These are phyloP conservation scores for Solenopsis fugax DNA, from an alignment of 1,140 invertebrate genomes.

Conservation along the genomic window DNA sequence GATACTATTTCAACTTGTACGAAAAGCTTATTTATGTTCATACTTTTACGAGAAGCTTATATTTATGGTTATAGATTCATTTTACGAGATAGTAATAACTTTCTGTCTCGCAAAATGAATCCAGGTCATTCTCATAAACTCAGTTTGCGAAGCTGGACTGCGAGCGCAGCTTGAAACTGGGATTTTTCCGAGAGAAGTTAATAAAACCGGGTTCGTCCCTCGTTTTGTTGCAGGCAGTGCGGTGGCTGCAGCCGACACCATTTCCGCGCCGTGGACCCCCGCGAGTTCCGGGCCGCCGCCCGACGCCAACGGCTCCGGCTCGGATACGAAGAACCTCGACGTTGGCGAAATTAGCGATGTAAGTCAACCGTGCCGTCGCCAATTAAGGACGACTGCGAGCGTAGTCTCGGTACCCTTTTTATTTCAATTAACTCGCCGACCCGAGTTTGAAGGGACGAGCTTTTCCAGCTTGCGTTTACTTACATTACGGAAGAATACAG, in stretches of 20 bases:
- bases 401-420: neutral
- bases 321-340: slow-evolving; percentile 93
- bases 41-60: neutral
- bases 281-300: slow-evolving; percentile 91
- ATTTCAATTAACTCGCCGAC: slow-evolving; percentile 40
- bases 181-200: slow-evolving; percentile 54
- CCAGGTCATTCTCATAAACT: neutral
- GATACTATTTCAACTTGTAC: too few relatives aligned
- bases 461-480: slow-evolving; percentile 4
- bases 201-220: slow-evolving; percentile 57
- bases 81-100: neutral
- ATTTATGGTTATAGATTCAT: slow-evolving; percentile 26
- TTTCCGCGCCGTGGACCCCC: slow-evolving; percentile 95
- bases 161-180: slow-evolving; percentile 44
- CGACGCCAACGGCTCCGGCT: slow-evolving; percentile 92
- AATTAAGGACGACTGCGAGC: slow-evolving; percentile 26
- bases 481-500: neutral
- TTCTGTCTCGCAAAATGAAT: slow-evolving; percentile 7
- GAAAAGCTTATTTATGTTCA: neutral
- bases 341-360: slow-evolving; percentile 94
- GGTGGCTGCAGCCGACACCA: slow-evolving; percentile 93
- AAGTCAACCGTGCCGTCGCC: slow-evolving; percentile 78
- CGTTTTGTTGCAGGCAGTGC: slow-evolving; percentile 88
- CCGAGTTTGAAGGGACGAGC: neutral
- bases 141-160: neutral